phyloP scores from a whole-genome alignment of 2,797 vertebrate genomes.

The Bradypus variegatus region DNA sequence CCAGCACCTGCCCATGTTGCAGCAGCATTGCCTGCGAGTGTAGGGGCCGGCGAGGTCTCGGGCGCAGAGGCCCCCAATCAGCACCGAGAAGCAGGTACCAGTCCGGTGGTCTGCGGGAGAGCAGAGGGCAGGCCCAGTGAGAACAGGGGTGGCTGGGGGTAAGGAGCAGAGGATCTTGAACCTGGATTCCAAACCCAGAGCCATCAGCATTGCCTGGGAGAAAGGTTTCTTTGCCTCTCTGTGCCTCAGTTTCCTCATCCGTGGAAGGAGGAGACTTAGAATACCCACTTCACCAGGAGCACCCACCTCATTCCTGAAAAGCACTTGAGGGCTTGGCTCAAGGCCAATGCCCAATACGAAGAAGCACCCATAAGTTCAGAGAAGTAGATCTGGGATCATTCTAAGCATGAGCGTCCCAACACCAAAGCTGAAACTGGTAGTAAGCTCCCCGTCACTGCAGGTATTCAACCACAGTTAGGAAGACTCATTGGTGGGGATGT shows the following conservation, averaged over 20 bases:
- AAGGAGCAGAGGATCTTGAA: no score
- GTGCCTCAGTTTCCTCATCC: not conserved
- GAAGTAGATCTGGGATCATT: not conserved
- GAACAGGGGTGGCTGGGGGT: not conserved
- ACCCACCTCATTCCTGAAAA: not conserved
- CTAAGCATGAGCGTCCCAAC: not conserved
- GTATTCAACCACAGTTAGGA: not conserved
- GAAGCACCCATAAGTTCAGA: not conserved
- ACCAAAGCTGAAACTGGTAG: no score
- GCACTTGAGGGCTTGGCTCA: accelerated
- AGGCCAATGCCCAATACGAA: not conserved
- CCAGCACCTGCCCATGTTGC: slow-evolving; percentile 91
- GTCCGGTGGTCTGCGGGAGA: slow-evolving; percentile 82
- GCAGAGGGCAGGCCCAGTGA: not conserved
- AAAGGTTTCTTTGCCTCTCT: not conserved
- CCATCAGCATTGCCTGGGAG: not conserved
- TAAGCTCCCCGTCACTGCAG: not conserved
- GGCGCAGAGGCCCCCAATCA: slow-evolving; percentile 85
- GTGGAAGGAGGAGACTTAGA: not conserved
- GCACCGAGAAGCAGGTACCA: slow-evolving; percentile 85
- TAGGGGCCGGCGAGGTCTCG: slow-evolving; percentile 80
- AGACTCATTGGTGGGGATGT: not conserved
- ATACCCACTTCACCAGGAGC: not conserved
- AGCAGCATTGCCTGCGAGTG: slow-evolving; percentile 93
- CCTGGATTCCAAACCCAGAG: not conserved